phyloP scores from a whole-genome alignment of 2,113 vertebrate species.

The Rhinolophus sinicus region DNA sequence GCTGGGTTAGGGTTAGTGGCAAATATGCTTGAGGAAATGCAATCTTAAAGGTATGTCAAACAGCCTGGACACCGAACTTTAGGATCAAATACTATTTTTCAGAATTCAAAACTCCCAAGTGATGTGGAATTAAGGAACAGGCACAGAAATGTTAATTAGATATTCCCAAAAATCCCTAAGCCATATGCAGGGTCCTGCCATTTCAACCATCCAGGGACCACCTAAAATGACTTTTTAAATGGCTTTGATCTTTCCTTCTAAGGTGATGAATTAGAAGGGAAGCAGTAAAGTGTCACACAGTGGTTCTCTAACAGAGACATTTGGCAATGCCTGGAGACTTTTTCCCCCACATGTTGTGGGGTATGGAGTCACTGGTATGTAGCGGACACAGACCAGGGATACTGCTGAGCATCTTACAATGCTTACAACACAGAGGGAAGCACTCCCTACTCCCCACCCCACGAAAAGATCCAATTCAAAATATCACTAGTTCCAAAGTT shows the following conservation, averaged over 20 bases:
- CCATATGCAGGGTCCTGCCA: background rate
- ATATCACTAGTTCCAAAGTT: background rate
- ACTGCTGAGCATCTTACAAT: background rate
- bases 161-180: background rate
- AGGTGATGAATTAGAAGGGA: background rate
- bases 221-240: background rate
- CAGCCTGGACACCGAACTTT: background rate
- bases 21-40: background rate
- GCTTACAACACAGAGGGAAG: background rate
- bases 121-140: background rate
- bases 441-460: fast-evolving
- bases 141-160: background rate
- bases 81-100: background rate
- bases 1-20: background rate
- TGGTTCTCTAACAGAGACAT: background rate
- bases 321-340: background rate
- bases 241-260: background rate
- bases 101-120: background rate
- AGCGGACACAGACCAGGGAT: background rate
- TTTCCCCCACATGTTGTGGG: background rate
- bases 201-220: background rate
- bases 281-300: background rate
- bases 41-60: background rate
- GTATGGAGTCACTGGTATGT: background rate
- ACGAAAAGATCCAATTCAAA: background rate